Percentiles rank a stretch among this genome's conserved stretches.
These are phyloP conservation scores for Spialia ferax DNA, from an alignment of 2,888 invertebrate species.

Conservation along the genomic window DNA sequence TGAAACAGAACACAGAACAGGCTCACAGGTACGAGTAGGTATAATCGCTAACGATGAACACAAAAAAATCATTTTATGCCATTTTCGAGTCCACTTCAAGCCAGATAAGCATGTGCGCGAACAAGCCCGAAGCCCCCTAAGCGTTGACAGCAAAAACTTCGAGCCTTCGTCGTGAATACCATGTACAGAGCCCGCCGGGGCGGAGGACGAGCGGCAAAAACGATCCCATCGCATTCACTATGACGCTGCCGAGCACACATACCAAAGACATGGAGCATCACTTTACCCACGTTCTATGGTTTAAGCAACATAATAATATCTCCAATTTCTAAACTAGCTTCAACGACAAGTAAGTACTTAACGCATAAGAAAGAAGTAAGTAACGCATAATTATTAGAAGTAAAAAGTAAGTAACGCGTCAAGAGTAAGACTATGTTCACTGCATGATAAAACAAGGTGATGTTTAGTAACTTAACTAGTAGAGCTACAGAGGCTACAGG, in stretches of 20 bases:
- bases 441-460: too few species aligned
- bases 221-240: slow-evolving; percentile 67
- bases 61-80: slow-evolving; percentile 6
- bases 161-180: slow-evolving; percentile 61
- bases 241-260: slow-evolving; percentile 41
- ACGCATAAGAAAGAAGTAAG: too few species aligned
- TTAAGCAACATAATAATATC: too few species aligned
- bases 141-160: slow-evolving; percentile 61
- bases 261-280: slow-evolving; percentile 50
- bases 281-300: too few species aligned
- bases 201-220: slow-evolving; percentile 71
- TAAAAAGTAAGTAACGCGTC: too few species aligned
- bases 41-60: slow-evolving; percentile 4
- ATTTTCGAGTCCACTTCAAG: slow-evolving; percentile 7
- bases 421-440: too few species aligned
- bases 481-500: too few species aligned
- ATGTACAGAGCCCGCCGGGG: slow-evolving; percentile 68
- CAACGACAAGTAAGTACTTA: too few species aligned
- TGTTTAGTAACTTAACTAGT: too few species aligned
- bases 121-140: slow-evolving; percentile 16
- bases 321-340: too few species aligned
- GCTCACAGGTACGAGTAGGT: background rate
- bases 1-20: background rate
- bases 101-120: slow-evolving; percentile 13
- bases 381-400: too few species aligned